Evolutionary conservation across 2,113 vertebrate species (phyloP).

Genomic region (Tonatia bakeri): DNA sequence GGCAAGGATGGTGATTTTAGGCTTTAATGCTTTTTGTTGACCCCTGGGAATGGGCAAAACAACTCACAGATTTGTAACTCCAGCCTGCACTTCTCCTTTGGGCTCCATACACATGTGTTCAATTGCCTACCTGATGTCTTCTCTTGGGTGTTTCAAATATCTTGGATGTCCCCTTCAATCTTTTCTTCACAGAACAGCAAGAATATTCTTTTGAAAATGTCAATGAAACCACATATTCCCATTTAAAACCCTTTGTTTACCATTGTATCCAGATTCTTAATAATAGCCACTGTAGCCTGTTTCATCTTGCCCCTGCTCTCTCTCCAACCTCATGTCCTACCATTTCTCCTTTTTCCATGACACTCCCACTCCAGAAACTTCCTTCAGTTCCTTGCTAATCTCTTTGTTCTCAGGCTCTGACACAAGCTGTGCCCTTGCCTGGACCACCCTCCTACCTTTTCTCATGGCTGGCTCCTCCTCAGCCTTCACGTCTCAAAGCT

Average conservation of each 20-base stretch:
- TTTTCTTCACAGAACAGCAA: background rate
- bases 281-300: background rate
- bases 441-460: background rate
- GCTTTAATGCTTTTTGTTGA: background rate
- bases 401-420: background rate
- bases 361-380: background rate
- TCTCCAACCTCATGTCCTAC: background rate
- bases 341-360: background rate
- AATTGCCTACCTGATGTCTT: background rate
- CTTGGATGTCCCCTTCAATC: background rate
- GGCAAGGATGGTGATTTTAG: background rate
- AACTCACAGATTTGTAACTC: background rate
- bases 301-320: background rate
- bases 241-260: background rate
- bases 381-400: background rate
- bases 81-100: background rate
- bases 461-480: background rate
- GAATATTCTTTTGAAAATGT: conserved; percentile 23
- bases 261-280: background rate
- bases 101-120: background rate
- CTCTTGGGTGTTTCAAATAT: background rate
- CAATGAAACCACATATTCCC: background rate
- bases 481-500: background rate
- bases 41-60: background rate
- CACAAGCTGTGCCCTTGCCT: background rate